Percentiles rank a stretch among this genome's conserved stretches.
These are phyloP conservation scores for Peucedramus taeniatus DNA, from an alignment of 2,113 vertebrate genomes.

Conservation along the genomic window DNA sequence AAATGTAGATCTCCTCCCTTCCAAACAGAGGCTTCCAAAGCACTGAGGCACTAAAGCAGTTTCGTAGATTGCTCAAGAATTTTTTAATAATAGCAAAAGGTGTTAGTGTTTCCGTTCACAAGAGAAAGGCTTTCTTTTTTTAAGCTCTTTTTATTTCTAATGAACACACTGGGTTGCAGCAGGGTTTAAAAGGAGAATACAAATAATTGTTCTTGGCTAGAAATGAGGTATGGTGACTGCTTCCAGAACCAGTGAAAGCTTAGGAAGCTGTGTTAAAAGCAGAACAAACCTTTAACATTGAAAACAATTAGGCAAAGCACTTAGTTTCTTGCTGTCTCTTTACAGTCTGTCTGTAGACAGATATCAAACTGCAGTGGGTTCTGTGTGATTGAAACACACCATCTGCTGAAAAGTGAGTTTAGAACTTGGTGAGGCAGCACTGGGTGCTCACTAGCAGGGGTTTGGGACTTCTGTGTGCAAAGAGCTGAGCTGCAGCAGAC, in stretches of 20 bases:
- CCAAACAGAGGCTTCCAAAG: constrained; percentile 46
- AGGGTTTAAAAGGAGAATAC: background rate
- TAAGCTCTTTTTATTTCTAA: background rate
- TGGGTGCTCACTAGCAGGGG: background rate
- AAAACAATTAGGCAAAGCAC: background rate
- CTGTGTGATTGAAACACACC: background rate
- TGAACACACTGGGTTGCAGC: background rate
- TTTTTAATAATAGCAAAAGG: constrained; percentile 51
- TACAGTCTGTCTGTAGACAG: background rate
- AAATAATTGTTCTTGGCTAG: constrained; percentile 10
- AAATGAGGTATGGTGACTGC: background rate
- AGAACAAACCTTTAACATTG: background rate
- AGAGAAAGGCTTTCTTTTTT: background rate
- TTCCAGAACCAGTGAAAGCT: background rate
- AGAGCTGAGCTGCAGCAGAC: background rate
- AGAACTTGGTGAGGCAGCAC: background rate
- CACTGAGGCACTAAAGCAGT: background rate
- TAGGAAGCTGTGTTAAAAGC: background rate
- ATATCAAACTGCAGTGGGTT: background rate
- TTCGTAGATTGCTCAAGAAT: constrained; percentile 47
- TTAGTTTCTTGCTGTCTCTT: background rate
- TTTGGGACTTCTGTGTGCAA: background rate
- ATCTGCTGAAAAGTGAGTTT: background rate
- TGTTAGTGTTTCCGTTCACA: background rate
- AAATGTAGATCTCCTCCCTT: constrained; percentile 34